Evolutionary conservation across 2,113 vertebrate genomes (phyloP).

Genomic region (Hylia prasina): DNA sequence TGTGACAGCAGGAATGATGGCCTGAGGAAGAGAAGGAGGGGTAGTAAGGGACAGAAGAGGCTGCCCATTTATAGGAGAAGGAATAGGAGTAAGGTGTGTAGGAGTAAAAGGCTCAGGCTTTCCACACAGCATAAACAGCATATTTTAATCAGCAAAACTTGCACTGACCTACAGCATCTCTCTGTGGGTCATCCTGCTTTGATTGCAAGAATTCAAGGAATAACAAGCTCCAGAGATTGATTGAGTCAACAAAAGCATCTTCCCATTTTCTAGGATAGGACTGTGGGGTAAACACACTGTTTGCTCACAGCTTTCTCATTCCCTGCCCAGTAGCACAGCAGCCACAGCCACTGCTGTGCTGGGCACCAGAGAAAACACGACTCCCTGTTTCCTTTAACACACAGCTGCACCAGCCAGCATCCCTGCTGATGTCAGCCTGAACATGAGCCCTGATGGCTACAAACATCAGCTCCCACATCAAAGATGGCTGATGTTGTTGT

Average conservation of each 20-base stretch:
- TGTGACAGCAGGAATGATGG: background rate
- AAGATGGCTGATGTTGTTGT: fast-evolving
- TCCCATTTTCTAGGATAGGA: background rate
- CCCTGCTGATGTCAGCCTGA: background rate
- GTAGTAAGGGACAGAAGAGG: background rate
- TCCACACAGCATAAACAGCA: background rate
- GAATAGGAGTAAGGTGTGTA: background rate
- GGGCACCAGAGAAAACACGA: background rate
- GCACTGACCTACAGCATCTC: background rate
- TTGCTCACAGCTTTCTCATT: background rate
- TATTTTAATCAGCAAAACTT: background rate
- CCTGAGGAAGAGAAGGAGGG: background rate
- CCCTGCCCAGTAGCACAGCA: background rate
- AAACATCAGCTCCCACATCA: background rate
- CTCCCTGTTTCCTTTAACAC: background rate
- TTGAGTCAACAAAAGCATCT: background rate
- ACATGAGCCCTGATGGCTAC: background rate
- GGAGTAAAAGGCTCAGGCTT: background rate
- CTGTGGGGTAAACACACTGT: fast-evolving
- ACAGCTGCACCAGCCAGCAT: background rate
- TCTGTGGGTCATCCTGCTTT: background rate
- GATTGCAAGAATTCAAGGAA: background rate
- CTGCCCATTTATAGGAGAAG: background rate
- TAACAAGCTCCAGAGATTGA: background rate
- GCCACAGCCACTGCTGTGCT: background rate